Base-by-base conservation (phyloP, 2,797 vertebrate species). In the Sebastes diploproa region DNA sequence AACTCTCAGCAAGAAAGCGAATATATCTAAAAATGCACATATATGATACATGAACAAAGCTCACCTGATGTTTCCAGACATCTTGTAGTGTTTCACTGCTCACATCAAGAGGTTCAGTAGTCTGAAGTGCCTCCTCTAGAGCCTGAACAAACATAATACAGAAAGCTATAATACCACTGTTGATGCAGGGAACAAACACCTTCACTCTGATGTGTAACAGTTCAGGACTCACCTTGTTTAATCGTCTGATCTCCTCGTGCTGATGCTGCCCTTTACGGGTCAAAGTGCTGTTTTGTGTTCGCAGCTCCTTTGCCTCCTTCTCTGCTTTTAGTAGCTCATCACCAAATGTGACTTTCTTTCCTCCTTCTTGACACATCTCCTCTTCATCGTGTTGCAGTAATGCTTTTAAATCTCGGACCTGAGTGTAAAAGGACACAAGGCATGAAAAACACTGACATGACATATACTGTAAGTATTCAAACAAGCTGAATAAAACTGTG, bases 381-480 rank as follows among this genome's bases (percentile, higher is more conserved):
- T 84, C 88, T 5, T 89, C 72, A 55, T 91, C 79, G 0, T 89
- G 81, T 6, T 72, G 1, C 0, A 88, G 88, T 64, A 89, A 90
- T 56, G 54, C 67, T 89, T 92, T 95, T 81, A 96, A 84, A 78
- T 91, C 88, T 14, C 74, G 3, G 18, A 97, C 83, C 96, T 97
- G 78, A 23, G 4, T 0, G 6, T 9, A 11, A 30, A 62, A n/a
- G 5, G 7, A 42, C 18, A 23, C 3, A 12, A 13, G 14, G 14
- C 10, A 36, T 72, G 0, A 27, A 42, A 42, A 55, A 2, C 34
- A 46, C n/a, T 36, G 12, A 72, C 50, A 50, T 14, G 9, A 70
- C 6, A 54, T 4, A 20, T 1, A 38, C 13, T 38, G 36, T 38
- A 8, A 50, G 25, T 1, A 14, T 32, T 38, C 14, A 70, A 59